Conservation (phyloP, 2,888 invertebrate species). For the Xanthostigma xanthostigma region DNA sequence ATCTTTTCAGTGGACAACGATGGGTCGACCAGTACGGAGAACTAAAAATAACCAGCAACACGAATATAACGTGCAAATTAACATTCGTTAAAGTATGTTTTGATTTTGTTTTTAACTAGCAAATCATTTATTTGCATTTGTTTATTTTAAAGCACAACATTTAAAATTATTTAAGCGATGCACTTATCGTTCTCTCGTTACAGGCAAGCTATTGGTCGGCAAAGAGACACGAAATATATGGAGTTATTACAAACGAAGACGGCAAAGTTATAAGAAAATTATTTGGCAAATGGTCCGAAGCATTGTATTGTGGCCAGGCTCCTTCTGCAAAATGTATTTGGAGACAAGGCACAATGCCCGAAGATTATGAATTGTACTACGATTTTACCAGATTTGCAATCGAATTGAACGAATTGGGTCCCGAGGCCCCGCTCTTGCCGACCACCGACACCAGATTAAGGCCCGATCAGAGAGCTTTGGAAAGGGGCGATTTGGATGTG, state of each 20-base stretch:
- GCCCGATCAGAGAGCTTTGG: conserved; percentile 56
- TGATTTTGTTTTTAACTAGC: not conserved
- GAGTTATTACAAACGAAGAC: conserved; percentile 42
- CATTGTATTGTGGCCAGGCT: conserved; percentile 57
- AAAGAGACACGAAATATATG: conserved; percentile 62
- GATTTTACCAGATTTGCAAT: conserved; percentile 76
- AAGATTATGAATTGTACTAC: conserved; percentile 65
- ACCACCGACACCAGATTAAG: conserved; percentile 59
- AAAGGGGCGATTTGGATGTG: conserved; percentile 54
- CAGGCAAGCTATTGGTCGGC: conserved; percentile 67
- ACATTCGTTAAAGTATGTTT: conserved; percentile 60
- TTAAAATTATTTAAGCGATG: no score
- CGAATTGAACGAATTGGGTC: conserved; percentile 64
- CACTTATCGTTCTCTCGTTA: conserved; percentile 8
- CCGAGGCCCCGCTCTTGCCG: conserved; percentile 45
- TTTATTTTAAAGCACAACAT: not conserved
- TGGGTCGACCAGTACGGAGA: conserved; percentile 84
- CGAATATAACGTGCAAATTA: conserved; percentile 54
- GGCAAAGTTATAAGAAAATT: conserved; percentile 43
- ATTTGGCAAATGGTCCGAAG: conserved; percentile 73
- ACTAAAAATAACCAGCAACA: conserved; percentile 48
- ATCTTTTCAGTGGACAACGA: conserved; percentile 65
- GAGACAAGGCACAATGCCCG: conserved; percentile 69
- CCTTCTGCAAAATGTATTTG: conserved; percentile 59
- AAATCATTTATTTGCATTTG: not conserved